A percentile compares a stretch with the other conserved stretches of the same genome.
Evolutionary conservation across 2,797 vertebrate genomes (phyloP).

Genomic region (Telmatherina bonti): DNA sequence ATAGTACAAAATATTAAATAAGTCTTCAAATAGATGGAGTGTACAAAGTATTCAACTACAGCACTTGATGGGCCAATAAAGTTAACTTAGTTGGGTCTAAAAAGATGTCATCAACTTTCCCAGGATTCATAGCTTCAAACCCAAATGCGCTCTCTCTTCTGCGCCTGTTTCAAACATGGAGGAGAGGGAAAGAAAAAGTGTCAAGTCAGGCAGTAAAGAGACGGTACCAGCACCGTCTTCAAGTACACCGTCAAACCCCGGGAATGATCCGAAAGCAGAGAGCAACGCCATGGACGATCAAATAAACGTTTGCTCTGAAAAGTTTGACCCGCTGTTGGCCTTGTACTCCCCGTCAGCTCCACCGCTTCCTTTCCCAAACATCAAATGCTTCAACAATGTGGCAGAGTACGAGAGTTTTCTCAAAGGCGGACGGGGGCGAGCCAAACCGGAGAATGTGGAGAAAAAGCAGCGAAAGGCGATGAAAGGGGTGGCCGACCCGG

Average conservation of each 20-base stretch:
- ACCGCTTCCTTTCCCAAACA: slow-evolving; percentile 87
- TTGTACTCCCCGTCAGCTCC: slow-evolving; percentile 86
- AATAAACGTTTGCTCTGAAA: slow-evolving; percentile 88
- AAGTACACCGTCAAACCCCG: slow-evolving; percentile 22
- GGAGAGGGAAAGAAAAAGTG: slow-evolving; percentile 73
- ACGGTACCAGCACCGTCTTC: not conserved
- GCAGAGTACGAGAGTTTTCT: slow-evolving; percentile 93
- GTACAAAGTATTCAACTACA: not conserved
- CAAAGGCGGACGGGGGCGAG: slow-evolving; percentile 82
- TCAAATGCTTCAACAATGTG: slow-evolving; percentile 93
- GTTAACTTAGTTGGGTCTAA: not conserved
- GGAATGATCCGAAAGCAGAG: slow-evolving; percentile 23
- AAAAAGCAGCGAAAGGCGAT: slow-evolving; percentile 74
- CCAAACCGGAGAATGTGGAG: slow-evolving; percentile 85
- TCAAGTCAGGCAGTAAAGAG: not conserved
- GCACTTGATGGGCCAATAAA: not conserved
- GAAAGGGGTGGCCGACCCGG: slow-evolving; percentile 83
- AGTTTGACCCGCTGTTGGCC: slow-evolving; percentile 91
- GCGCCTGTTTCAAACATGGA: slow-evolving; percentile 88
- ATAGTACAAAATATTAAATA: too few relatives aligned
- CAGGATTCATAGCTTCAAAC: slow-evolving; percentile 35
- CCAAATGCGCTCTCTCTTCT: slow-evolving; percentile 19
- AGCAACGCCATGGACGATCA: slow-evolving; percentile 51
- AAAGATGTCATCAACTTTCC: not conserved
- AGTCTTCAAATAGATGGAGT: too few relatives aligned